A percentile compares a stretch with the other conserved stretches of the same genome.
Evolutionary conservation across 1,140 invertebrate species (phyloP).

Genomic region (Microplitis demolitor): DNA sequence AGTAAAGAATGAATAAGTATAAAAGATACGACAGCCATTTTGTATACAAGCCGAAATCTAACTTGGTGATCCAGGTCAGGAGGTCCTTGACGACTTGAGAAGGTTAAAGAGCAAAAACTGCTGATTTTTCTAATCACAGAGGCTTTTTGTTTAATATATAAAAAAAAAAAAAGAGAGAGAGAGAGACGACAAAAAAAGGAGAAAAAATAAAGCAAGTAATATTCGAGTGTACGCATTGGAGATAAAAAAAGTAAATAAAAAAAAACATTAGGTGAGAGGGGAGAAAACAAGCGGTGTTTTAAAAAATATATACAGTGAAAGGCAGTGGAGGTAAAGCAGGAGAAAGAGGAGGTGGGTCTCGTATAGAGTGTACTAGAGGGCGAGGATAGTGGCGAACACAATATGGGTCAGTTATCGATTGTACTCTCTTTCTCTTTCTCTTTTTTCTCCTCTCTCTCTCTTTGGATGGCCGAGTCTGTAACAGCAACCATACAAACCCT

Average conservation of each 20-base stretch:
- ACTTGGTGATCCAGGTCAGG: neutral
- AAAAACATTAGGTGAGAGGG: slow-evolving; percentile 15
- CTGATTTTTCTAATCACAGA: neutral
- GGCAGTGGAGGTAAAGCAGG: neutral
- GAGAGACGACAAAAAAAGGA: neutral
- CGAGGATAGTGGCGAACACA: slow-evolving; percentile 46
- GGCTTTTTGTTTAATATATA: slow-evolving; percentile 7
- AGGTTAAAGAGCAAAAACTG: neutral
- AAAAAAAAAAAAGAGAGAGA: slow-evolving; percentile 22
- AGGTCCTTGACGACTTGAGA: slow-evolving; percentile 5
- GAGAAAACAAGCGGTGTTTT: neutral
- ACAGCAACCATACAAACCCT: slow-evolving; percentile 38
- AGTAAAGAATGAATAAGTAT: no score
- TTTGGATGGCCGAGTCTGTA: slow-evolving; percentile 31
- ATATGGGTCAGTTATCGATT: slow-evolving; percentile 64
- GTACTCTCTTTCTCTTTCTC: slow-evolving; percentile 6
- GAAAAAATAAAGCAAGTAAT: neutral
- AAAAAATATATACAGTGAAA: slow-evolving; percentile 18
- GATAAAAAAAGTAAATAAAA: slow-evolving; percentile 9
- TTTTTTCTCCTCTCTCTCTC: neutral
- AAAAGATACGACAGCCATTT: neutral
- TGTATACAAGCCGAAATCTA: neutral
- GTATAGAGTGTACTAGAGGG: slow-evolving; percentile 20
- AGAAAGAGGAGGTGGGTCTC: slow-evolving; percentile 1
- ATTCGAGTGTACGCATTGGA: slow-evolving; percentile 11